Evolutionary conservation across 2,797 vertebrate species (phyloP), one percentile per base, ranked within the genome.

Genomic region (Falco rusticolus): DNA sequence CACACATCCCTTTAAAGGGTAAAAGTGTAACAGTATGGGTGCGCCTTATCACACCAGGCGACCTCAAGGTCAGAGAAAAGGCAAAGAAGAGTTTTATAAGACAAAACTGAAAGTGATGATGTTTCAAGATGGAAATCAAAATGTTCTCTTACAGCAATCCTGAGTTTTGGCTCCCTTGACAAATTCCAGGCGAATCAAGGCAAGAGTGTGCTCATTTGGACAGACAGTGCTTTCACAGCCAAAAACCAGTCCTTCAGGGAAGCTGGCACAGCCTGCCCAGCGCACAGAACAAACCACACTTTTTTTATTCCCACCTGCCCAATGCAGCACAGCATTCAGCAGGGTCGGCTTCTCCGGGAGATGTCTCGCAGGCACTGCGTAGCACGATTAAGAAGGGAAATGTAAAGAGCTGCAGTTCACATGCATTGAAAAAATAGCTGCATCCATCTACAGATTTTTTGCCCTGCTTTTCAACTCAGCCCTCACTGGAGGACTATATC

Each of bases 231-330:
- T 74, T 57, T 64, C 50, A 43, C 6, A 8, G 79, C 68, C 18
- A 6, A 87, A 72, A 90, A 71, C 87, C 85, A 53, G 92, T 86
- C 77, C 90, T 90, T 75, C 84, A 57, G 86, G 84, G 84, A 60
- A 75, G 69, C 76, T 90, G 94, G 77, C 91, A 87, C 80, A 89
- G 77, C 80, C 54, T 70, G 59, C 77, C 51, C n/a, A 24, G 45
- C 3, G 1, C 80, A 29, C 45, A 68, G 53, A 86, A 66, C 56
- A 71, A 68, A 20, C 28, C 74, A 70, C 7, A 6, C 68, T 87
- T 60, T n/a, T 79, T 83, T 65, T 88, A 17, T 87, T 85, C 71
- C 90, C 88, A 92, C 96, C 94, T 88, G 90, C 72, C 76, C 33
- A 29, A 20, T 1, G 14, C 56, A 90, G 69, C 41, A n/a, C 82